Conservation (phyloP, 2,113 vertebrate species). For the Gyps fulvus region DNA sequence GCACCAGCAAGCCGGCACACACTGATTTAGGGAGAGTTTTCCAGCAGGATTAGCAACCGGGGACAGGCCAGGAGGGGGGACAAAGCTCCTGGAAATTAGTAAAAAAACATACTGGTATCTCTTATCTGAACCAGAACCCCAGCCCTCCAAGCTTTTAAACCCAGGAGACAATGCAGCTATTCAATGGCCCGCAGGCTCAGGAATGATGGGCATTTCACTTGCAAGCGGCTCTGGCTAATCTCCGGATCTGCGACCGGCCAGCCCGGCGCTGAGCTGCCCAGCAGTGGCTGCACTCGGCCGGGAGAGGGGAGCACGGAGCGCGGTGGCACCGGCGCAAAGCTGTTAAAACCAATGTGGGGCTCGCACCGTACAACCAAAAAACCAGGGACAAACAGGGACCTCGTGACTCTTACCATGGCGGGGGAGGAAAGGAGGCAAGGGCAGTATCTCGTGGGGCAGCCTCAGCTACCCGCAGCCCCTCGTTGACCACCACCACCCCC, state of each 20-base stretch:
- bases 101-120: not conserved
- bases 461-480: not conserved
- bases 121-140: conserved; percentile 24
- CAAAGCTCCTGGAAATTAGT: conserved; percentile 45
- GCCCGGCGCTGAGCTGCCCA: not conserved
- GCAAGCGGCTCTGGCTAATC: conserved; percentile 54
- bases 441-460: accelerated
- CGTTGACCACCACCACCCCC: accelerated
- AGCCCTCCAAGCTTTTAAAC: not conserved
- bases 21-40: conserved; percentile 1
- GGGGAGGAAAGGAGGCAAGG: too few species aligned
- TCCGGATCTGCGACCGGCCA: not conserved
- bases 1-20: not conserved
- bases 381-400: not conserved
- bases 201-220: conserved; percentile 25
- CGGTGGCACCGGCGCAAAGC: not conserved
- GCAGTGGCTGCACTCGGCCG: not conserved
- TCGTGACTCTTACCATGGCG: accelerated
- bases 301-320: not conserved
- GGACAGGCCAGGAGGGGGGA: not conserved
- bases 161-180: conserved; percentile 44
- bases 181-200: conserved; percentile 9
- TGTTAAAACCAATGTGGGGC: accelerated
- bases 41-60: conserved; percentile 22
- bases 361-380: not conserved